phyloP scores from a whole-genome alignment of 2,797 vertebrate genomes.

The Cyclura pinguis region DNA sequence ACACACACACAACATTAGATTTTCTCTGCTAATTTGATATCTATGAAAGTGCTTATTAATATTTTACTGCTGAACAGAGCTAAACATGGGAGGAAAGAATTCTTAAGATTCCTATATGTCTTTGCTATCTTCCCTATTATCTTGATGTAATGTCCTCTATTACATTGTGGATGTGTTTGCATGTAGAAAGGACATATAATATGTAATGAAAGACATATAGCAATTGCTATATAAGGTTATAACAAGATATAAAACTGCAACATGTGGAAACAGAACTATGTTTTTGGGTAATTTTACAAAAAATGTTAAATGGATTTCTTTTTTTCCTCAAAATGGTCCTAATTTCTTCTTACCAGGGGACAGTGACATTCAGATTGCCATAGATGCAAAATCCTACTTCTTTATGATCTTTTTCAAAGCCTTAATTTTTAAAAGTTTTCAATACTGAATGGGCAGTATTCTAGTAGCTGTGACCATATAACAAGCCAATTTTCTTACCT shows the following conservation, averaged over 20 bases:
- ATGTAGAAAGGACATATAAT: too few species aligned
- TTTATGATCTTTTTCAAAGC: neutral
- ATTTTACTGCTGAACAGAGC: neutral
- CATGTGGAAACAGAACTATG: neutral
- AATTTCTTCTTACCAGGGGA: neutral
- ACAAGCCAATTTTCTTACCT: neutral
- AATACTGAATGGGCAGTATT: neutral
- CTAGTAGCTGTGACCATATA: neutral
- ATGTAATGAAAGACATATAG: neutral
- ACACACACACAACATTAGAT: neutral
- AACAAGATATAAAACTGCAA: neutral
- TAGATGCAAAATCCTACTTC: neutral
- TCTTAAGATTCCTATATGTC: neutral
- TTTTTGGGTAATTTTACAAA: neutral
- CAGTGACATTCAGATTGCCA: neutral
- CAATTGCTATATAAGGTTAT: neutral
- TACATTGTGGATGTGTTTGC: too few species aligned
- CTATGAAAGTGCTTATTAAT: neutral
- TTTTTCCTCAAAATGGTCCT: neutral
- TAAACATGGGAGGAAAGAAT: neutral
- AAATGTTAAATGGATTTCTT: neutral
- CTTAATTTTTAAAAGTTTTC: neutral
- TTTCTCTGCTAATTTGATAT: neutral
- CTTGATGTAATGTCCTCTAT: too few species aligned
- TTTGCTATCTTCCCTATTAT: neutral